phyloP scores from a whole-genome alignment of 2,113 vertebrate species.

The Gavialis gangeticus region DNA sequence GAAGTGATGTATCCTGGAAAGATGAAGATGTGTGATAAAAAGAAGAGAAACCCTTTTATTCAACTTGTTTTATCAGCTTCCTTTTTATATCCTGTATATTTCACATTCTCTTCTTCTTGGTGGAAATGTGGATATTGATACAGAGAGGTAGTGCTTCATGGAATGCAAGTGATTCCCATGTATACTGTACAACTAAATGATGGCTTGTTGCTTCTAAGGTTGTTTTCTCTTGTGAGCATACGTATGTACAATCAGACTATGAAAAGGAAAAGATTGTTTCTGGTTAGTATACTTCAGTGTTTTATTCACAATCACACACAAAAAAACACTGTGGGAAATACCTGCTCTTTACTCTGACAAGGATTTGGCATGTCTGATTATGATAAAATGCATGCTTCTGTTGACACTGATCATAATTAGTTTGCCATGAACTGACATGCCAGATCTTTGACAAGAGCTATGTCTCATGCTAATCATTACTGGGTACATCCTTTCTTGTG shows the following conservation, averaged over 20 bases:
- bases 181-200: neutral
- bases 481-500: neutral
- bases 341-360: neutral
- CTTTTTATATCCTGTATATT: neutral
- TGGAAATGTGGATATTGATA: neutral
- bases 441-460: neutral
- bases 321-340: neutral
- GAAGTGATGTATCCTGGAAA: neutral
- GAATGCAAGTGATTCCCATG: neutral
- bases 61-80: neutral
- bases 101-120: neutral
- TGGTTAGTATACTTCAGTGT: neutral
- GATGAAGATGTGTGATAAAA: neutral
- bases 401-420: neutral
- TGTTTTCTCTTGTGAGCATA: neutral
- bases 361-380: neutral
- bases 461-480: neutral
- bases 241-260: neutral
- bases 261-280: neutral
- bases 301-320: neutral
- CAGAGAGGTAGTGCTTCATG: neutral
- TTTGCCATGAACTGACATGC: neutral
- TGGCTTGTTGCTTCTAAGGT: neutral
- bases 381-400: neutral
- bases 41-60: constrained; percentile 6